Evolutionary conservation across 2,797 vertebrate genomes (phyloP).

Genomic region (Threskiornis aethiopicus): DNA sequence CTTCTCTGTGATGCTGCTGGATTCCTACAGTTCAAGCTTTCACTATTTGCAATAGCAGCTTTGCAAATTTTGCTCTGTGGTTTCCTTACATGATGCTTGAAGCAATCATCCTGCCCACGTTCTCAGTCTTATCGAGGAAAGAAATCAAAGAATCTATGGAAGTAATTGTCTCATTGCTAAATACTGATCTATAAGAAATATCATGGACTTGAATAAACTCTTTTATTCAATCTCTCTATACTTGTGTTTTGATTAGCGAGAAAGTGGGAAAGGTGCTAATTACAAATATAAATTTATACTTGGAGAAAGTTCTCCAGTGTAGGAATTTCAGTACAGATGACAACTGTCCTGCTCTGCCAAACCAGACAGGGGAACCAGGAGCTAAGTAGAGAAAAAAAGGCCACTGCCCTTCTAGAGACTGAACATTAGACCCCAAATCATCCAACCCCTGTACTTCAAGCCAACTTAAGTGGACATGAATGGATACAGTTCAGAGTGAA

Average conservation of each 20-base stretch:
- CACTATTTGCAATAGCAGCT: neutral
- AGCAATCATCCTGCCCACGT: neutral
- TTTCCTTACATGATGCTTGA: neutral
- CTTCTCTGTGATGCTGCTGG: neutral
- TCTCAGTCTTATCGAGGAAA: neutral
- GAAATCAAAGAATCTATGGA: neutral
- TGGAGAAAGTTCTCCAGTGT: neutral
- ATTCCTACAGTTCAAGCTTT: neutral
- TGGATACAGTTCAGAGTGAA: neutral
- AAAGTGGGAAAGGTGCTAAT: neutral
- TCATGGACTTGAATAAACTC: neutral
- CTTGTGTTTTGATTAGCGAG: neutral
- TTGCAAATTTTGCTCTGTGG: neutral
- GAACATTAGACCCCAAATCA: neutral
- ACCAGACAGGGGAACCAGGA: neutral
- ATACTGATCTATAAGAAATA: neutral
- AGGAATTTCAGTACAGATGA: neutral
- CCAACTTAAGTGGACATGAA: neutral
- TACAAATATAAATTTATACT: neutral
- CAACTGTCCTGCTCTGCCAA: neutral
- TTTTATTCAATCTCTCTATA: neutral
- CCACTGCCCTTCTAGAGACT: neutral
- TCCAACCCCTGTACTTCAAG: neutral
- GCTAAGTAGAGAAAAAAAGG: neutral
- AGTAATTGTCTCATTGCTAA: neutral